phyloP scores from a whole-genome alignment of 1,140 invertebrate species.

The Drosophila quadrilineata region DNA sequence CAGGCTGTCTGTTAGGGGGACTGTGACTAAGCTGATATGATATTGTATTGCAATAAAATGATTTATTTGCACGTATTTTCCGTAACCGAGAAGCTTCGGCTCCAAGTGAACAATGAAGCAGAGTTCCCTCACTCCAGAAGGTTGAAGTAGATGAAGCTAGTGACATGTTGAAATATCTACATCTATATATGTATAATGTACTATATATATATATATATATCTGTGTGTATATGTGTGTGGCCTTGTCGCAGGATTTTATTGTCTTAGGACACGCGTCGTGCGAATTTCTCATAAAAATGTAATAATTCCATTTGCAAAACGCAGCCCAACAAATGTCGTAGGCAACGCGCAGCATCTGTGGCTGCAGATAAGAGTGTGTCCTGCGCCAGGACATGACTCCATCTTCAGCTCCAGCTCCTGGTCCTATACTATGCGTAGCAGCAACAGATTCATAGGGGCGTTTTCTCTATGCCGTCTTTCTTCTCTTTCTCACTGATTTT shows the following conservation, averaged over 20 bases:
- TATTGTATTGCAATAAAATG: constrained; percentile 79
- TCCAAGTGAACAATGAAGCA: not conserved
- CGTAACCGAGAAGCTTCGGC: not conserved
- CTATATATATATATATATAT: not conserved
- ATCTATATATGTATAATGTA: not conserved
- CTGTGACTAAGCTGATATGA: not conserved
- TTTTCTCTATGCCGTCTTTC: not conserved
- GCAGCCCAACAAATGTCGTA: constrained; percentile 17
- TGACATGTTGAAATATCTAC: constrained; percentile 59
- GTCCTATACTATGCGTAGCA: too few relatives aligned
- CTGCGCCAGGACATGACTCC: constrained; percentile 27
- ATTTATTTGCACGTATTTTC: constrained; percentile 68
- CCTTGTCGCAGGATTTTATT: constrained; percentile 47
- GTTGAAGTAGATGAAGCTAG: constrained; percentile 7
- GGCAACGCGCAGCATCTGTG: constrained; percentile 37
- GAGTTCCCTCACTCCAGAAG: too few relatives aligned
- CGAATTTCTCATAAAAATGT: constrained; percentile 65
- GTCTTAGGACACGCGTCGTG: constrained; percentile 58
- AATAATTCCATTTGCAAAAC: constrained; percentile 67
- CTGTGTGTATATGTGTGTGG: not conserved
- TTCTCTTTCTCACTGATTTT: constrained; percentile 21
- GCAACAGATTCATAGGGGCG: constrained; percentile 57
- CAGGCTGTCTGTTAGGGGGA: not conserved
- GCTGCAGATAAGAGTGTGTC: constrained; percentile 55
- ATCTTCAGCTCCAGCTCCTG: too few relatives aligned